A percentile compares a stretch with the other conserved stretches of the same genome.
Evolutionary conservation across 2,888 invertebrate genomes (phyloP).

Genomic region (Tetragonula carbonaria): DNA sequence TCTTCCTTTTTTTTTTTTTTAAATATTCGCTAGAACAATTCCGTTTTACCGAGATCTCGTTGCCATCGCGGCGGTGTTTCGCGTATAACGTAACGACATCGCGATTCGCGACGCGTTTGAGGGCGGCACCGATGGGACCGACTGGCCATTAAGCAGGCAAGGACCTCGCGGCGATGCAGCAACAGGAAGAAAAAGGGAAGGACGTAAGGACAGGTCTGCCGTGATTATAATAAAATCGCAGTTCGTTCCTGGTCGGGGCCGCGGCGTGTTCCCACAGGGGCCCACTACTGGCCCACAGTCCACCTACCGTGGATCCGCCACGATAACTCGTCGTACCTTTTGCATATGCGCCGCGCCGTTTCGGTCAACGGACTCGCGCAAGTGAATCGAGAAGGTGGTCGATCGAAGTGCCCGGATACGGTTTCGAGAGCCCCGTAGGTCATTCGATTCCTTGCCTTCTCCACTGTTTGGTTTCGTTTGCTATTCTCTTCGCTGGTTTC

Average conservation of each 20-base stretch:
- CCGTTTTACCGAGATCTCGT: neutral
- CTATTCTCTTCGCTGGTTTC: neutral
- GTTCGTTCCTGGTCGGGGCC: conserved; percentile 65
- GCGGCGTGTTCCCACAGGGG: conserved; percentile 65
- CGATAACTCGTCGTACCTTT: conserved; percentile 35
- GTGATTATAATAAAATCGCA: conserved; percentile 75
- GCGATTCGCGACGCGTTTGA: conserved; percentile 25
- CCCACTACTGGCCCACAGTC: conserved; percentile 45
- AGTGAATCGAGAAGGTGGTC: conserved; percentile 46
- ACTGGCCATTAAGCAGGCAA: conserved; percentile 42
- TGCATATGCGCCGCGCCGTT: conserved; percentile 38
- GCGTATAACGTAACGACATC: conserved; percentile 38
- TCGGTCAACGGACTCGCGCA: conserved; percentile 50
- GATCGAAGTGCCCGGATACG: conserved; percentile 17
- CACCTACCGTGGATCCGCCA: conserved; percentile 52
- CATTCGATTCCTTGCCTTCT: neutral
- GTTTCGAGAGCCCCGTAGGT: neutral
- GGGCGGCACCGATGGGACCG: conserved; percentile 21
- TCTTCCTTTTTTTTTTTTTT: no score
- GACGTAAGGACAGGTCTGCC: conserved; percentile 47
- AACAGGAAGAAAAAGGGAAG: conserved; percentile 41
- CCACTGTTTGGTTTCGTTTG: neutral
- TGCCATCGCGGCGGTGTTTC: neutral
- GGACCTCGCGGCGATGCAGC: conserved; percentile 25
- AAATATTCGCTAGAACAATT: no score